Conservation (phyloP, 2,888 invertebrate genomes). For the Drosophila imparisetae region DNA sequence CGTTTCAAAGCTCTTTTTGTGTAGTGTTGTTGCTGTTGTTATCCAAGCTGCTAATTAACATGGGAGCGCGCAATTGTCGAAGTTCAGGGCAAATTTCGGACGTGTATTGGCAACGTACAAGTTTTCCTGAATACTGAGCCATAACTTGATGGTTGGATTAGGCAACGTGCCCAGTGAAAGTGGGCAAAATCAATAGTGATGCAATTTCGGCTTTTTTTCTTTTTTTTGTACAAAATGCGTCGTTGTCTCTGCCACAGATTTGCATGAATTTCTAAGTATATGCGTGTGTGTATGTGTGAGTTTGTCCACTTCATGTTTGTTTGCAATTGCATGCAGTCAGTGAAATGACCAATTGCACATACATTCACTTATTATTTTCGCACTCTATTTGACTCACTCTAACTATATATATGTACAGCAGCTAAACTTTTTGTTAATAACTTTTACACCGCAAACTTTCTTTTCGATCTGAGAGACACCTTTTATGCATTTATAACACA, state of each 20-base stretch:
- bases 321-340: slow-evolving; percentile 6
- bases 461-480: slow-evolving; percentile 49
- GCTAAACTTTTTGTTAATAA: slow-evolving; percentile 57
- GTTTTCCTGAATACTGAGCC: slow-evolving; percentile 8
- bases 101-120: slow-evolving; percentile 39
- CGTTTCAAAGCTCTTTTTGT: slow-evolving; percentile 39
- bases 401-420: slow-evolving; percentile 51
- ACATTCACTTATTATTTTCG: not conserved
- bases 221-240: slow-evolving; percentile 37
- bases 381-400: slow-evolving; percentile 45
- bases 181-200: slow-evolving; percentile 79
- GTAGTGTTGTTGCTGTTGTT: slow-evolving; percentile 10
- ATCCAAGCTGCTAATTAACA: slow-evolving; percentile 48
- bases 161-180: slow-evolving; percentile 66
- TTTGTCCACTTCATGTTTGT: slow-evolving; percentile 43
- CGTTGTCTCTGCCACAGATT: slow-evolving; percentile 38
- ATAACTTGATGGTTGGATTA: slow-evolving; percentile 25
- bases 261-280: slow-evolving; percentile 29
- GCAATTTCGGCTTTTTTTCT: slow-evolving; percentile 53
- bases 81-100: slow-evolving; percentile 55
- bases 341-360: not conserved
- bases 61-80: slow-evolving; percentile 59
- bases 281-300: slow-evolving; percentile 16
- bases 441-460: slow-evolving; percentile 69
- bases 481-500: slow-evolving; percentile 45